phyloP scores from a whole-genome alignment of 2,113 vertebrate genomes.

The Cheilinus undulatus region DNA sequence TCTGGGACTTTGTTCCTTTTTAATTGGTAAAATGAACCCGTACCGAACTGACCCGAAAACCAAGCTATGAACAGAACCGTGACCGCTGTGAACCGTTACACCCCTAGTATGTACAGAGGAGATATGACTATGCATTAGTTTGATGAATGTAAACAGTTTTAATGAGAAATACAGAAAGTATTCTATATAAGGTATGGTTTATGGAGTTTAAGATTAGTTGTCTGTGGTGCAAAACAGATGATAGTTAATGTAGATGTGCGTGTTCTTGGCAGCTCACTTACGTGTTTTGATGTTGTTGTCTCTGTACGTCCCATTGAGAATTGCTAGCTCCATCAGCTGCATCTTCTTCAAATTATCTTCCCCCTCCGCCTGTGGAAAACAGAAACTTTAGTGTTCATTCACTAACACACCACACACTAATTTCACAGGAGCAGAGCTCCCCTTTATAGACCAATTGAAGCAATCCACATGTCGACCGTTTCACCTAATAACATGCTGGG shows the following conservation, averaged over 20 bases:
- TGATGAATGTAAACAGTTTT: conserved; percentile 26
- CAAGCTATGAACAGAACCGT: no score
- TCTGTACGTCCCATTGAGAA: conserved; percentile 89
- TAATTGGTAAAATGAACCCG: no score
- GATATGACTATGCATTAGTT: conserved; percentile 18
- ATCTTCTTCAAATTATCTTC: conserved; percentile 90
- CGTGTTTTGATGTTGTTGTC: conserved; percentile 87
- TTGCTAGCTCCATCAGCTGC: conserved; percentile 89
- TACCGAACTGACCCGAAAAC: no score
- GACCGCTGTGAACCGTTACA: no score
- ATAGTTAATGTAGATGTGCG: not conserved
- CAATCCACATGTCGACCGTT: conserved; percentile 35
- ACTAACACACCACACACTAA: not conserved
- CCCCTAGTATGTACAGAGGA: conserved; percentile 7
- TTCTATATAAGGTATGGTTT: not conserved
- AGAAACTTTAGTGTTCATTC: conserved; percentile 7
- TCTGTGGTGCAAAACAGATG: conserved; percentile 20
- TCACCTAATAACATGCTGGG: conserved; percentile 7
- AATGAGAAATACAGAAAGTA: conserved; percentile 17
- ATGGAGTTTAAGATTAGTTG: conserved; percentile 30
- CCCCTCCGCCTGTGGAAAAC: conserved; percentile 82
- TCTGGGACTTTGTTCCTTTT: no score
- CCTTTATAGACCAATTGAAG: conserved; percentile 22
- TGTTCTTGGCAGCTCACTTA: conserved; percentile 69
- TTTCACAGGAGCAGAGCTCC: conserved; percentile 5